phyloP scores from a whole-genome alignment of 2,113 vertebrate genomes.

The Tetraodon nigroviridis region DNA sequence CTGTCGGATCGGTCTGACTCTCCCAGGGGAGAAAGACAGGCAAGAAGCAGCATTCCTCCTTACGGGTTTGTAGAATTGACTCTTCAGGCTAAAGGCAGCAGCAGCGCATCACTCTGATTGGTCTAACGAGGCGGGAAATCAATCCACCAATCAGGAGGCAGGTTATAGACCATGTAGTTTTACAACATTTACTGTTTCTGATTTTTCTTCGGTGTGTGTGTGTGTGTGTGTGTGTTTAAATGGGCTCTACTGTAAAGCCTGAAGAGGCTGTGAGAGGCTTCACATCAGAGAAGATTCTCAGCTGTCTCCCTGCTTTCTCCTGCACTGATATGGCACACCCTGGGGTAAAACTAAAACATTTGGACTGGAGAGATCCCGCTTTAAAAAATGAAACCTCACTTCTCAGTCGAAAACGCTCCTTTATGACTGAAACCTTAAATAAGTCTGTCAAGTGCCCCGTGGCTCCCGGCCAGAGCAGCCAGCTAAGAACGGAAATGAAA shows the following conservation, averaged over 20 bases:
- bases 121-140: too few species aligned
- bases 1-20: too few species aligned
- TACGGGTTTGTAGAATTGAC: too few species aligned
- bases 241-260: constrained; percentile 36
- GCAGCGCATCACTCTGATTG: too few species aligned
- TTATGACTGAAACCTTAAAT: constrained; percentile 23
- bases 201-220: background rate
- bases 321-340: constrained; percentile 11
- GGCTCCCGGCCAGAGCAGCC: background rate
- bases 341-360: constrained; percentile 49
- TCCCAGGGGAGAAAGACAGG: too few species aligned
- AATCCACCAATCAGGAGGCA: too few species aligned
- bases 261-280: constrained; percentile 33
- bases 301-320: background rate
- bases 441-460: constrained; percentile 8
- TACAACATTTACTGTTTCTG: background rate
- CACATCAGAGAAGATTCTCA: constrained; percentile 30
- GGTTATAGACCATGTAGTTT: background rate
- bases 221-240: constrained; percentile 20
- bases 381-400: constrained; percentile 29
- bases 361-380: constrained; percentile 39
- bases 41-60: too few species aligned
- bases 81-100: background rate
- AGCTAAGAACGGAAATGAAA: constrained; percentile 10
- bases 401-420: constrained; percentile 14